Percentiles rank a stretch among this genome's conserved stretches.
phyloP scores from a whole-genome alignment of 2,888 invertebrate species.

The Elysia crispata region DNA sequence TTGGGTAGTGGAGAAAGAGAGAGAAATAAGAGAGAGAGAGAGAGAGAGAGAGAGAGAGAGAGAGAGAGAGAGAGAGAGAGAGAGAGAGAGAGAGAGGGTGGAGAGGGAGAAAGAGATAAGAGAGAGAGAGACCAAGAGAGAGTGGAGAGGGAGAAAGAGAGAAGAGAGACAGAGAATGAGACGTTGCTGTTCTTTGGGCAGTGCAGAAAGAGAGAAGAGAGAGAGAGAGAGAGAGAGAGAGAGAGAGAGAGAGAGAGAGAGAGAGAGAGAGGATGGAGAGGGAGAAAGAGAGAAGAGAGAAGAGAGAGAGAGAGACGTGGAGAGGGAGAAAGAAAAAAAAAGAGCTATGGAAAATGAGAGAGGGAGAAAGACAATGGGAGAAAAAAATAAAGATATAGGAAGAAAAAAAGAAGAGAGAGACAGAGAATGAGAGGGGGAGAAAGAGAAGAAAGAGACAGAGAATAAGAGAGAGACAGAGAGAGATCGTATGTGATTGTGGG shows the following conservation, averaged over 20 bases:
- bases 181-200: neutral
- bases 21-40: neutral
- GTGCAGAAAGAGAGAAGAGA: neutral
- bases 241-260: conserved; percentile 4
- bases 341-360: neutral
- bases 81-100: no score
- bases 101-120: no score
- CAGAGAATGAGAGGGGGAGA: neutral
- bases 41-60: no score
- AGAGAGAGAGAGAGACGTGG: neutral
- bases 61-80: no score
- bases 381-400: neutral
- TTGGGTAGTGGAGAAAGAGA: neutral
- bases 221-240: conserved; percentile 1
- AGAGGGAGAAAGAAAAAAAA: neutral
- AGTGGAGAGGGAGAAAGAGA: neutral
- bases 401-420: neutral
- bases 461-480: neutral
- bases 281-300: neutral
- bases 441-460: neutral
- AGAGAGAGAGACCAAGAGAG: neutral
- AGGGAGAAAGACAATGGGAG: neutral
- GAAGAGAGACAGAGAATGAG: neutral
- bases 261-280: neutral
- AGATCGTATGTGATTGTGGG: no score